Evolutionary conservation across 2,888 invertebrate genomes (phyloP).

Genomic region (Zygaena filipendulae): DNA sequence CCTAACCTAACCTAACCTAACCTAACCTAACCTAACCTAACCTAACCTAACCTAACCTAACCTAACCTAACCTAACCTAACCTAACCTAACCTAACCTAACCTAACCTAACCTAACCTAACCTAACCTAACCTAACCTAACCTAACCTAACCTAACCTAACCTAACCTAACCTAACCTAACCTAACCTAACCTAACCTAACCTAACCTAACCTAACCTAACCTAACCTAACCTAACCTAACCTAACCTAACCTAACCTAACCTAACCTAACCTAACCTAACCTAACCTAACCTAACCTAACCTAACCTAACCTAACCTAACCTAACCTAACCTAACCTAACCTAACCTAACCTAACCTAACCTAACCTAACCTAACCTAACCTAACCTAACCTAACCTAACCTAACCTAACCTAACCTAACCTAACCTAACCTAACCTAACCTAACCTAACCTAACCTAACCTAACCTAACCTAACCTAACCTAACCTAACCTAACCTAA

Average conservation of each 20-base stretch:
- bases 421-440: conserved; percentile 9
- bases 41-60: conserved; percentile 16
- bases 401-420: conserved; percentile 12
- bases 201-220: conserved; percentile 11
- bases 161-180: conserved; percentile 8
- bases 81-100: conserved; percentile 6
- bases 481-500: conserved; percentile 11
- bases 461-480: conserved; percentile 13
- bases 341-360: conserved; percentile 13
- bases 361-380: conserved; percentile 12
- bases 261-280: conserved; percentile 12
- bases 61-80: conserved; percentile 15
- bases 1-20: conserved; percentile 15
- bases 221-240: conserved; percentile 11
- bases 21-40: conserved; percentile 15
- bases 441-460: conserved; percentile 7
- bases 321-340: conserved; percentile 12
- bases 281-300: conserved; percentile 12
- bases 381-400: conserved; percentile 12
- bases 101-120: conserved; percentile 6
- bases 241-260: conserved; percentile 7
- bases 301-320: conserved; percentile 11
- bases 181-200: conserved; percentile 9
- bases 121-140: conserved; percentile 6
- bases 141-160: conserved; percentile 3